Base-by-base conservation (phyloP, 2,113 vertebrate species). In the Paradisaea rubra region DNA sequence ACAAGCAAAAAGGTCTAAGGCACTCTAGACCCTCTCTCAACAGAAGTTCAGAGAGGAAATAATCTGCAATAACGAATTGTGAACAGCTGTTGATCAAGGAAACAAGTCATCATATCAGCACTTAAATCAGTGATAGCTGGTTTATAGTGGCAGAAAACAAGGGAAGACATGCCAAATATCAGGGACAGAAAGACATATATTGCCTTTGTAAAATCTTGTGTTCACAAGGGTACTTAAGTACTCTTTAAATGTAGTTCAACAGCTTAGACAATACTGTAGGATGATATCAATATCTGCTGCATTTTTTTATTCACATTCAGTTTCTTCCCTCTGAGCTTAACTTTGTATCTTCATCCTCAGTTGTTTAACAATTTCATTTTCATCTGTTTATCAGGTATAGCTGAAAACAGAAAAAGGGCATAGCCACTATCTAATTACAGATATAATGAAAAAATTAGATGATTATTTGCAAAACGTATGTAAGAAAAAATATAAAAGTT, bases 21-120 rank as follows among this genome's bases (percentile, higher is more conserved):
- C n/a, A 61, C 52, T 91, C 45, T 35, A 77, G 71, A 89, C n/a
- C n/a, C 27, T 70, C 33, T 87, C 49, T 92, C 64, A 61, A 20
- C 5, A 91, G 76, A 88, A 71, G 49, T 91, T 91, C 72, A 94
- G 61, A 92, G 74, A 94, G 71, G 86, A 94, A 96, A 93, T 86
- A 92, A 93, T 93, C 74, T 88, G 42, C 25, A 17, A 44, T 83
- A 94, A 85, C 56, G 87, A 77, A 76, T 42, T 95, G 66, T 74
- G 88, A 96, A 91, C 78, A 95, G 86, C 86, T 95, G 92, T 92
- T 94, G 93, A 94, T 89, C 88, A 88, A 94, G 65, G 86, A 96
- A 89, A 45, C 10, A 94, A 95, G 90, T 92, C 56, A 66, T 92
- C 79, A 53, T 78, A 94, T 88, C 80, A 96, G 50, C 83, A 93